Percentiles rank a stretch among this genome's conserved stretches.
Conservation (phyloP, 1,140 invertebrate species). For the Pseudachorutes palmiensis region DNA sequence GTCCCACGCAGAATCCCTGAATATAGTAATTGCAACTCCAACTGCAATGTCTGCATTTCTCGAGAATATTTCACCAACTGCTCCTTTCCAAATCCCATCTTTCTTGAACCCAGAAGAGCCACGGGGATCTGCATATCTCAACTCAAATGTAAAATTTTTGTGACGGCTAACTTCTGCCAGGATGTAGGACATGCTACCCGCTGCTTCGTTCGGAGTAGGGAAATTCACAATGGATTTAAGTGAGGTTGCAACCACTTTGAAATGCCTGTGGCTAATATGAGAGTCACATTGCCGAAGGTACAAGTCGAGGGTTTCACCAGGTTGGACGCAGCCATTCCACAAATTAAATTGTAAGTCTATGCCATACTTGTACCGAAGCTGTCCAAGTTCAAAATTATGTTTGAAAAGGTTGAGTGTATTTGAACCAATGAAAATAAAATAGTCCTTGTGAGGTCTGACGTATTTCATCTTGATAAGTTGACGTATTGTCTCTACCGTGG, state of each 20-base stretch:
- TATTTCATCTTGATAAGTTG: not conserved
- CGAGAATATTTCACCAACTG: not conserved
- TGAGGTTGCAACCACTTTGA: not conserved
- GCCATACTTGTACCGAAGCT: not conserved
- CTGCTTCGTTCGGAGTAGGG: slow-evolving; percentile 35
- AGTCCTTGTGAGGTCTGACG: not conserved
- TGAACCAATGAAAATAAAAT: not conserved
- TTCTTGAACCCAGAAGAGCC: not conserved
- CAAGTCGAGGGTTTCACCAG: not conserved
- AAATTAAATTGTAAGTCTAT: not conserved
- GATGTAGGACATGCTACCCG: not conserved
- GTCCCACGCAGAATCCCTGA: not conserved
- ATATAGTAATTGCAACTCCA: not conserved
- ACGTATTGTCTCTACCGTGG: not conserved
- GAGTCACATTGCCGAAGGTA: not conserved
- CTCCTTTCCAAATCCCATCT: not conserved
- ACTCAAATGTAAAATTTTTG: slow-evolving; percentile 1
- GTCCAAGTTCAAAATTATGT: not conserved
- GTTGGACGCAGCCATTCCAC: not conserved
- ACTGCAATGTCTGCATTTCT: slow-evolving; percentile 2
- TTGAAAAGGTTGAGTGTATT: not conserved
- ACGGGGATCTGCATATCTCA: not conserved
- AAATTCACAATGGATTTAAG: not conserved
- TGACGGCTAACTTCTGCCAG: not conserved
- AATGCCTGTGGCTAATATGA: not conserved